Conservation (phyloP, 2,113 vertebrate genomes). For the Promerops cafer region DNA sequence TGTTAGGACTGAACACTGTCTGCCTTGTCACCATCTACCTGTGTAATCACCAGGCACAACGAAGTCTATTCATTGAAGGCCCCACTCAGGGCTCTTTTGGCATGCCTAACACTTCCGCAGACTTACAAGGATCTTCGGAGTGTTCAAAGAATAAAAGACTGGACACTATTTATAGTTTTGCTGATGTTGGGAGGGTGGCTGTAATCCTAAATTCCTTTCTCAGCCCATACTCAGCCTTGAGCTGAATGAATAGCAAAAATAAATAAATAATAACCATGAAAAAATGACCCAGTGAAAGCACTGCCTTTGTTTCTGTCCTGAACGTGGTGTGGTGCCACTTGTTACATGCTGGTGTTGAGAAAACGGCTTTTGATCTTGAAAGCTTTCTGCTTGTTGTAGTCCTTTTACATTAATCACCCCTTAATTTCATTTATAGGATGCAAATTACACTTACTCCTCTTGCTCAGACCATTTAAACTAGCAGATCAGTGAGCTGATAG, state of each 20-base stretch:
- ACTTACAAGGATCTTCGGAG: background rate
- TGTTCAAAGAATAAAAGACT: constrained; percentile 23
- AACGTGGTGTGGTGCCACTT: background rate
- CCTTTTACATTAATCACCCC: background rate
- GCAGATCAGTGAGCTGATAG: background rate
- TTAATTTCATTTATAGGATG: background rate
- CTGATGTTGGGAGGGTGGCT: background rate
- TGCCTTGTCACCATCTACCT: constrained; percentile 45
- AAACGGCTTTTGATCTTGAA: background rate
- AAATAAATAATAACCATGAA: constrained; percentile 14
- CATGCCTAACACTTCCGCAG: background rate
- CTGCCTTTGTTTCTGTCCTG: background rate
- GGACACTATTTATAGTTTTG: constrained; percentile 32
- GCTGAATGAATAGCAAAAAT: background rate
- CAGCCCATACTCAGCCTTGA: background rate
- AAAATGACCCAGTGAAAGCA: constrained; percentile 18
- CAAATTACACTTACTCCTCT: background rate
- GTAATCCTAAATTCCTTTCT: constrained; percentile 12
- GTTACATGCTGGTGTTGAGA: background rate
- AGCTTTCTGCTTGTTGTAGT: background rate
- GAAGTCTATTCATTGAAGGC: background rate
- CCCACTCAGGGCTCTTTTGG: background rate
- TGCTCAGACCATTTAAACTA: background rate
- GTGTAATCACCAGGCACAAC: background rate
- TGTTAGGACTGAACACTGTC: background rate